Percentiles rank a stretch among this genome's conserved stretches.
Conservation (phyloP, 2,888 invertebrate species). For the Nomada flava region DNA sequence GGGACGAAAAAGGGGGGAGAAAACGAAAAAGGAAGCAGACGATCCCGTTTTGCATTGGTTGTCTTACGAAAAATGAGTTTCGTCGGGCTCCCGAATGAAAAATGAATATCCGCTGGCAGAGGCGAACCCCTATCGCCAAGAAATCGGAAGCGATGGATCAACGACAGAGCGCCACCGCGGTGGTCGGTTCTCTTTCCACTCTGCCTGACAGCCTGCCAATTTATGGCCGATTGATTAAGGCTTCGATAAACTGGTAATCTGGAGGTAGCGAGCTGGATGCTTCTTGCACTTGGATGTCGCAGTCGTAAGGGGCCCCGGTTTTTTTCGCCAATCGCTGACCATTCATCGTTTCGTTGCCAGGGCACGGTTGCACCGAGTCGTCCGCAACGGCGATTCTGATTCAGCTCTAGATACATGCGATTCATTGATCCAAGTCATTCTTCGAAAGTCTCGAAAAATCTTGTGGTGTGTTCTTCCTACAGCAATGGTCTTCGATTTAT, state of each 20-base stretch:
- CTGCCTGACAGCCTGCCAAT: conserved; percentile 60
- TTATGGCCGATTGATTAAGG: conserved; percentile 67
- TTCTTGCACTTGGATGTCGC: conserved; percentile 44
- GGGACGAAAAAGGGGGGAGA: background rate
- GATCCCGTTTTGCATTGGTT: conserved; percentile 8
- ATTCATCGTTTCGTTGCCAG: conserved; percentile 48
- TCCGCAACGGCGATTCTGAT: conserved; percentile 21
- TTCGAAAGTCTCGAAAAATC: conserved; percentile 21
- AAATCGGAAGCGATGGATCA: conserved; percentile 69
- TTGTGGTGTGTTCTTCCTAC: background rate
- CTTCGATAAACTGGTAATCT: conserved; percentile 62
- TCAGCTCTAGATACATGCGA: conserved; percentile 51
- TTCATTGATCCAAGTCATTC: conserved; percentile 44
- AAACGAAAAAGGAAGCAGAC: background rate
- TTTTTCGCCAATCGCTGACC: conserved; percentile 24
- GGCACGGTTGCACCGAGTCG: background rate
- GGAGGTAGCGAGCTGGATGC: conserved; percentile 24
- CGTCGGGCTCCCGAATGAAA: conserved; percentile 52
- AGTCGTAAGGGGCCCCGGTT: conserved; percentile 14
- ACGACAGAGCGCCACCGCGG: conserved; percentile 52
- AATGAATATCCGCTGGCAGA: conserved; percentile 57
- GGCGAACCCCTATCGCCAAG: conserved; percentile 46
- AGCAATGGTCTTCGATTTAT: conserved; percentile 25
- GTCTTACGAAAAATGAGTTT: conserved; percentile 47
- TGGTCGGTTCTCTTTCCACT: conserved; percentile 50